phyloP scores from a whole-genome alignment of 2,888 invertebrate species.

The Pterostichus madidus region DNA sequence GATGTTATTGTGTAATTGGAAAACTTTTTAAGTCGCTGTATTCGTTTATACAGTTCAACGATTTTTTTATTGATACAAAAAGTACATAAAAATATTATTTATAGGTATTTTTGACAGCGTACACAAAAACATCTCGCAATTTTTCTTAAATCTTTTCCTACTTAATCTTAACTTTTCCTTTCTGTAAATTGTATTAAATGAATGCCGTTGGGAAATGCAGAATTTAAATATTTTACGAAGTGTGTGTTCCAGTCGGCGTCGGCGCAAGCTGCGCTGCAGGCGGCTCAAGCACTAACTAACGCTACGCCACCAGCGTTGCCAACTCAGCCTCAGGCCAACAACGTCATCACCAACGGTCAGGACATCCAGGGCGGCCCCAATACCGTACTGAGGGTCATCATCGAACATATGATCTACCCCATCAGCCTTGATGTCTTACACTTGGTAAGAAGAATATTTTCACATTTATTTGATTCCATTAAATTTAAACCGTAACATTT shows the following conservation, averaged over 20 bases:
- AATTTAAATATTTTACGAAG: constrained; percentile 60
- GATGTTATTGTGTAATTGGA: constrained; percentile 67
- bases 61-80: constrained; percentile 51
- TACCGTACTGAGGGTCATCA: constrained; percentile 97
- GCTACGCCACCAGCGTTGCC: constrained; percentile 83
- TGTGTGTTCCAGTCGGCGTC: constrained; percentile 85
- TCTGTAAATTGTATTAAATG: constrained; percentile 60
- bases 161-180: constrained; percentile 52
- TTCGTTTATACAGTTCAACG: constrained; percentile 58
- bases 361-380: constrained; percentile 94
- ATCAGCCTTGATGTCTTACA: constrained; percentile 98
- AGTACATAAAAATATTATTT: constrained; percentile 51
- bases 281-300: constrained; percentile 88
- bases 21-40: constrained; percentile 64
- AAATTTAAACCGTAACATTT: too few relatives aligned
- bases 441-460: constrained; percentile 80
- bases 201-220: constrained; percentile 52
- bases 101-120: constrained; percentile 35
- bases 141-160: constrained; percentile 48
- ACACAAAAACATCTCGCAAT: constrained; percentile 39
- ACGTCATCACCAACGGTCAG: constrained; percentile 79
- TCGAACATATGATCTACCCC: constrained; percentile 99
- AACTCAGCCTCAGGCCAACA: constrained; percentile 78
- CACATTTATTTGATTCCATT: too few relatives aligned
- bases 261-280: constrained; percentile 91